These are phyloP conservation scores for Ciona savignyi DNA, from an alignment of 23 tunicate species.

Conservation along the genomic window DNA sequence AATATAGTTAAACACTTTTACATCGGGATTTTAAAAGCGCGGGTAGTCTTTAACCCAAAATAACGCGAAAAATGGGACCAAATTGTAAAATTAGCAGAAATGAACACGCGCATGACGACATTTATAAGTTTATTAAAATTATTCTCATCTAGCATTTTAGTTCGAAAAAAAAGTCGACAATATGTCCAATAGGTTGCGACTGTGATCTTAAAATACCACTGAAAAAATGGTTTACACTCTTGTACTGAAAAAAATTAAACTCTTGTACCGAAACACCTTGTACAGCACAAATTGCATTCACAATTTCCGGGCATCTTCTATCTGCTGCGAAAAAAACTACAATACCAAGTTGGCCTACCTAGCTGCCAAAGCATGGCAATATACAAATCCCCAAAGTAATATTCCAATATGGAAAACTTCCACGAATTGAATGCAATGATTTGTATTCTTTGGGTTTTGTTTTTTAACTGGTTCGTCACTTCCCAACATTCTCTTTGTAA, in stretches of 20 bases:
- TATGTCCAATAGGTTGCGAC: slow-evolving; percentile 12
- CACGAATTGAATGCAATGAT: slow-evolving; percentile 4
- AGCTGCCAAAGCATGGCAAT: slow-evolving; percentile 28
- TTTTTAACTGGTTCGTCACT: neutral
- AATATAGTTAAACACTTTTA: too few species aligned
- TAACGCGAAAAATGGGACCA: slow-evolving; percentile 15
- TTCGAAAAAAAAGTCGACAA: slow-evolving; percentile 23
- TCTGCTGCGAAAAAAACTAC: slow-evolving; percentile 18
- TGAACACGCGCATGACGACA: neutral
- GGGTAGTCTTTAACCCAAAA: slow-evolving; percentile 32
- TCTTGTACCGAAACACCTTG: neutral
- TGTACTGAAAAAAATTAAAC: slow-evolving; percentile 1
- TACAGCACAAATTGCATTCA: slow-evolving; percentile 4
- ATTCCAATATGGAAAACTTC: slow-evolving; percentile 12
- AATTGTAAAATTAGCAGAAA: too few species aligned
- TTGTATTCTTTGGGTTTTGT: slow-evolving; percentile 5
- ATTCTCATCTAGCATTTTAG: slow-evolving; percentile 8
- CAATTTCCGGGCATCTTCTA: slow-evolving; percentile 18
- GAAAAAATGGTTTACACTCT: slow-evolving; percentile 10
- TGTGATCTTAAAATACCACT: slow-evolving; percentile 3
- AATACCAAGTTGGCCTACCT: slow-evolving; percentile 12
- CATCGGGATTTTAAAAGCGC: neutral
- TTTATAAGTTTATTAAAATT: neutral
- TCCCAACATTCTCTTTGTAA: too few species aligned
- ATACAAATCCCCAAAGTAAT: slow-evolving; percentile 9